These are phyloP conservation scores for Catharus minimus DNA, from an alignment of 2,113 vertebrate genomes.

Conservation along the genomic window DNA sequence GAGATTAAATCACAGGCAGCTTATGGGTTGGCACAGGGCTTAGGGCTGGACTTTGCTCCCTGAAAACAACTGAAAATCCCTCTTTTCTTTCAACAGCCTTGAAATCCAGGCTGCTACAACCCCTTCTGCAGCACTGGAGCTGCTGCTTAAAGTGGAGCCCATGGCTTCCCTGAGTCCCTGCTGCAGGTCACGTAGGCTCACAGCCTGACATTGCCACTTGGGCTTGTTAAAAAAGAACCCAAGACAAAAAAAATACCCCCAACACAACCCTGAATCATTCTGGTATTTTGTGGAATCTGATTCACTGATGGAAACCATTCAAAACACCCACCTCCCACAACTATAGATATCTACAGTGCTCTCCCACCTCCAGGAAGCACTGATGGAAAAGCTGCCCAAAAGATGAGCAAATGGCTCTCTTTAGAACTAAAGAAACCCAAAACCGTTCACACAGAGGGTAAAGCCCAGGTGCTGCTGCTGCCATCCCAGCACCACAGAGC, in stretches of 20 bases:
- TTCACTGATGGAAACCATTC: constrained; percentile 55
- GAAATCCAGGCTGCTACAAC: background rate
- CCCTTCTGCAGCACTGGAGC: background rate
- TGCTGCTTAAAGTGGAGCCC: background rate
- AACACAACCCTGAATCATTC: background rate
- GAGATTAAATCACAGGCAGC: background rate
- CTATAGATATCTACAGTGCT: constrained; percentile 29
- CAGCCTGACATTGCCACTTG: background rate
- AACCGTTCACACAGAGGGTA: background rate
- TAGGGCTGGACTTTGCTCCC: background rate
- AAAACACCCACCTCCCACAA: constrained; percentile 24
- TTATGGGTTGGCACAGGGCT: background rate
- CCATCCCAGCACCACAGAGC: accelerated
- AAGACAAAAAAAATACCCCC: background rate
- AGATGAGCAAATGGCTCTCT: constrained; percentile 14
- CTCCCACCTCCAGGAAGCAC: constrained; percentile 44
- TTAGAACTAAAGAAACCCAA: background rate
- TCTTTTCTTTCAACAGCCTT: background rate
- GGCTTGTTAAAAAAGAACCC: background rate
- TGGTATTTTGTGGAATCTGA: constrained; percentile 27
- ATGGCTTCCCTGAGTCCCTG: accelerated
- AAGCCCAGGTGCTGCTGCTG: background rate
- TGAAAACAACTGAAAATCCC: background rate
- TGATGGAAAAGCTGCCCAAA: constrained; percentile 44
- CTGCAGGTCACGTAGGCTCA: background rate